phyloP scores from a whole-genome alignment of 2,888 invertebrate genomes.

The Chaitophorus viminalis region DNA sequence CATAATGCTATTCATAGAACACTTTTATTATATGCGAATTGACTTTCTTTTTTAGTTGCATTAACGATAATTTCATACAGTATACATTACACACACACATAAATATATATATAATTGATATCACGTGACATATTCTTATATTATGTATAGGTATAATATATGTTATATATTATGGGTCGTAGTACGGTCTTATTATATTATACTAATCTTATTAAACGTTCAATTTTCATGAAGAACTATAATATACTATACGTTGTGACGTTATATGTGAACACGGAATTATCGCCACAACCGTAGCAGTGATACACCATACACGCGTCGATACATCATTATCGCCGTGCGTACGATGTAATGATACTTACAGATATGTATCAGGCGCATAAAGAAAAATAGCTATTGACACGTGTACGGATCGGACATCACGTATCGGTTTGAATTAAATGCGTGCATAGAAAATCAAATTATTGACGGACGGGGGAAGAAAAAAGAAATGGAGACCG shows the following conservation, averaged over 20 bases:
- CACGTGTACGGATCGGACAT: background rate
- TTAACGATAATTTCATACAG: background rate
- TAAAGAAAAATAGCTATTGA: background rate
- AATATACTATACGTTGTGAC: too few species aligned
- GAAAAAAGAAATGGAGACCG: background rate
- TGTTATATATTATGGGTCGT: background rate
- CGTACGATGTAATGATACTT: too few species aligned
- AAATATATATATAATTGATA: too few species aligned
- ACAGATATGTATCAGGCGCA: background rate
- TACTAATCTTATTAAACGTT: background rate
- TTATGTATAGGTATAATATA: background rate
- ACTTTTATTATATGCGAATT: constrained; percentile 33
- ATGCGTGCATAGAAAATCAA: constrained; percentile 42
- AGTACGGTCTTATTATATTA: too few species aligned
- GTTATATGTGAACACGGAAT: background rate
- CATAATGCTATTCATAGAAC: constrained; percentile 26
- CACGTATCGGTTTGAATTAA: background rate
- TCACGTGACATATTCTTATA: background rate
- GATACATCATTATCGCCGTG: background rate
- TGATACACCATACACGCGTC: background rate
- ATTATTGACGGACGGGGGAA: constrained; percentile 1
- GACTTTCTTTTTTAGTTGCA: constrained; percentile 47
- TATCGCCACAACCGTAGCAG: background rate
- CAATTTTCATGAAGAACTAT: background rate
- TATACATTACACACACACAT: background rate